Evolutionary conservation across 2,113 vertebrate genomes (phyloP).

Genomic region (Leucopsar rothschildi): DNA sequence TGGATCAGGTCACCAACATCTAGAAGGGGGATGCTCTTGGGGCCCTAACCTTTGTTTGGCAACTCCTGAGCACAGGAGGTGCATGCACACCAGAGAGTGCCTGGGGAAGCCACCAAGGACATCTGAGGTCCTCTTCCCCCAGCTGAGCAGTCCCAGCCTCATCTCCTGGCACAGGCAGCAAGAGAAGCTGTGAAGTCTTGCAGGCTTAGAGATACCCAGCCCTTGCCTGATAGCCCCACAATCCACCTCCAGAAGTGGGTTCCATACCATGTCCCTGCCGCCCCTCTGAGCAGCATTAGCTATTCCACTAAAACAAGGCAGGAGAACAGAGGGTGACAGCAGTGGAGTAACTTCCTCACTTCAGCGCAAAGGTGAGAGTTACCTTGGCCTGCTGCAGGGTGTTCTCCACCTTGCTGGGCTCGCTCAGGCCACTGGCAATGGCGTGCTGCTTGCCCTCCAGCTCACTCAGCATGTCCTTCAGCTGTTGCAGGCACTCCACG

Average conservation of each 20-base stretch:
- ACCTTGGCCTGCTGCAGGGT: conserved; percentile 80
- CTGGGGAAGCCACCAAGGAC: neutral
- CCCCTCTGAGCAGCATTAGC: accelerated
- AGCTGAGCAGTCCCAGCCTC: neutral
- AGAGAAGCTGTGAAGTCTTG: neutral
- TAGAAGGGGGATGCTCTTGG: accelerated
- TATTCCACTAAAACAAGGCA: neutral
- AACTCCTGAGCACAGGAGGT: neutral
- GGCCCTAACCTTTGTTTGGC: neutral
- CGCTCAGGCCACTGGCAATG: conserved; percentile 60
- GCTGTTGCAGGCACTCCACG: conserved; percentile 61
- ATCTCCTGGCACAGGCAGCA: neutral
- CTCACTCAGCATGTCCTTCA: conserved; percentile 54
- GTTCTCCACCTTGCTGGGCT: conserved; percentile 71
- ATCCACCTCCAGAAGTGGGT: neutral
- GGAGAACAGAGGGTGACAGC: neutral
- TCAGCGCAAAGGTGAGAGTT: neutral
- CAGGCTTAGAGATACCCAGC: accelerated
- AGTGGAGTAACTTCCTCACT: neutral
- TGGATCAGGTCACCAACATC: neutral
- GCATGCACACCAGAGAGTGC: neutral
- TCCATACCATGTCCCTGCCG: accelerated
- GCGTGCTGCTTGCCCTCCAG: conserved; percentile 71
- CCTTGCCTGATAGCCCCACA: neutral
- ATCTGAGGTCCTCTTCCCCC: neutral